Base-by-base conservation (phyloP, 2,797 vertebrate species). In the Macropodus opercularis region DNA sequence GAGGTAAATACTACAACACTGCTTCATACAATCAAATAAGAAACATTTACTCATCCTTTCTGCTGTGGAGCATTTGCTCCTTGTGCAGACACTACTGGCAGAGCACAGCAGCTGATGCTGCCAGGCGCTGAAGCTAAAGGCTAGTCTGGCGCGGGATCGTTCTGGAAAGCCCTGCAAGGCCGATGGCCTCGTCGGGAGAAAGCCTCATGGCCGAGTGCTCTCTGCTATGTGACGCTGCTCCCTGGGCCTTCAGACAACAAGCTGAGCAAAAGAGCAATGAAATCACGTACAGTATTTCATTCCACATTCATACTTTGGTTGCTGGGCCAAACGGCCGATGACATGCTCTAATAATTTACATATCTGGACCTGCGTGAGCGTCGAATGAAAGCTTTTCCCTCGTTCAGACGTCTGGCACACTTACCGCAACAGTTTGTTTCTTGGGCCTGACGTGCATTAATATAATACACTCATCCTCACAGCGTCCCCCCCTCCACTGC, bases 141-240 rank as follows among this genome's bases (percentile, higher is more conserved):
- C 71, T 68, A 66, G 63, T 76, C 66, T 63, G 73, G 58, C 26
- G 44, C 46, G 10, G 71, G 71, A 79, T 67, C 67, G 56, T 81
- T 82, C 77, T 67, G 55, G 66, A 85, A 84, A 80, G 65, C 51
- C 24, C 46, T 77, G 55, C 44, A 62, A 84, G 77, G 65, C 79
- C 69, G 76, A 79, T 79, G 63, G 68, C 42, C 68, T 79, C 50
- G 64, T 76, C 47, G 72, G 71, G 68, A 84, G 73, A 61, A 54
- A 72, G 66, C 64, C 62, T 67, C 56, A 56, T 36, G 42, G 63
- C 32, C 48, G 60, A 51, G 71, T 46, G 36, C 52, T 64, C 21
- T 41, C 61, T 62, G 40, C 62, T 80, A 70, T 82, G 64, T 52
- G 44, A 69, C 78, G 61, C 48, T 65, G 73, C 29, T 61, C 49